Percentiles rank a stretch among this genome's conserved stretches.
Conservation (phyloP, 2,113 vertebrate species). For the Ailuropoda melanoleuca region DNA sequence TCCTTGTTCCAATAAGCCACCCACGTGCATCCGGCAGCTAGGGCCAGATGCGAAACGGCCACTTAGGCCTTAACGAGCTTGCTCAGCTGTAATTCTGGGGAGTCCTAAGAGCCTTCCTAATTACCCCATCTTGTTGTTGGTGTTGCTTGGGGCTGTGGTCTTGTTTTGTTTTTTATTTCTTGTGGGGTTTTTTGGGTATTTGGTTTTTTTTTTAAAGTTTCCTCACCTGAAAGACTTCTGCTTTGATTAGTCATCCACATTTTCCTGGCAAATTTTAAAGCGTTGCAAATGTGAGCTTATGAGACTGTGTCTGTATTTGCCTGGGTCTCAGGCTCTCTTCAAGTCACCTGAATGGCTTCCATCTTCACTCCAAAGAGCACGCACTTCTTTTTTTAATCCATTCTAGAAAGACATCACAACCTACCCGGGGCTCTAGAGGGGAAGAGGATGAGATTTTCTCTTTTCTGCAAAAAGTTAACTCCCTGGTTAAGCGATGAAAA, state of each 20-base stretch:
- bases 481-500: not conserved
- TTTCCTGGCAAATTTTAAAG: not conserved
- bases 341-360: not conserved
- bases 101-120: constrained; percentile 13
- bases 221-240: not conserved
- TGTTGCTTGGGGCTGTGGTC: not conserved
- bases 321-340: constrained; percentile 24
- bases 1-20: not conserved
- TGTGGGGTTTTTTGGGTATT: not conserved
- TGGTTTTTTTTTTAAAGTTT: not conserved
- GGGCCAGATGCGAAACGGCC: constrained; percentile 41
- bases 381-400: not conserved
- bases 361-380: not conserved
- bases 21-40: not conserved
- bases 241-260: not conserved
- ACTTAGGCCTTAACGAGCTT: constrained; percentile 62
- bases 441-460: not conserved
- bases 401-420: not conserved
- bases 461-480: constrained; percentile 12
- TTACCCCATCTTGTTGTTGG: not conserved
- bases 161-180: not conserved
- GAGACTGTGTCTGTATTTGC: not conserved
- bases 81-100: constrained; percentile 15
- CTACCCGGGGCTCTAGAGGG: not conserved
- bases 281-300: not conserved